These are phyloP conservation scores for Erpetoichthys calabaricus DNA, from an alignment of 2,797 vertebrate genomes.

Conservation along the genomic window DNA sequence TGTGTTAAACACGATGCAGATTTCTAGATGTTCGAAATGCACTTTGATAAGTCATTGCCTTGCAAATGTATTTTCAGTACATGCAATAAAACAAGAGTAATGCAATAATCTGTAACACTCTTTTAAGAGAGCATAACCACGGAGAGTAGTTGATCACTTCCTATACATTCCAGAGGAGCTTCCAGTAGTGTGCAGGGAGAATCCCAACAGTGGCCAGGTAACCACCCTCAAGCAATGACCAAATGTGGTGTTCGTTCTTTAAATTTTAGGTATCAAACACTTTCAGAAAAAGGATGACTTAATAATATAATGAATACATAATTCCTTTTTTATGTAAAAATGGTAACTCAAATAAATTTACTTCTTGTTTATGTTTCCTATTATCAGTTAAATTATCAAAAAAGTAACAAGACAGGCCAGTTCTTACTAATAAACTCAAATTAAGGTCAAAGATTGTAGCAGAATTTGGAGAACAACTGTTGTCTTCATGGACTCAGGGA, in stretches of 20 bases:
- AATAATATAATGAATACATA: too few species aligned
- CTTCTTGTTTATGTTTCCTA: too few species aligned
- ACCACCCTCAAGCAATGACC: background rate
- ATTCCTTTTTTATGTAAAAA: too few species aligned
- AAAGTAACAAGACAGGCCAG: too few species aligned
- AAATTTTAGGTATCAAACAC: background rate
- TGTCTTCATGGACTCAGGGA: too few species aligned
- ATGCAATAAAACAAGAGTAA: background rate
- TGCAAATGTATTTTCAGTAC: background rate
- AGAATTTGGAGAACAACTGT: too few species aligned
- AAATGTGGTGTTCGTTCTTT: background rate
- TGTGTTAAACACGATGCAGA: background rate
- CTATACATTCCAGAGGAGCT: background rate
- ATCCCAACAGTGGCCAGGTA: background rate
- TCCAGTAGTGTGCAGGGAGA: background rate
- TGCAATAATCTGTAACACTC: background rate
- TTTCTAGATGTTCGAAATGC: background rate
- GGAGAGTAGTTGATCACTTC: background rate
- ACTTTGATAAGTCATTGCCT: background rate
- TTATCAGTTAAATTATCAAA: too few species aligned
- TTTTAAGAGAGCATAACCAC: background rate
- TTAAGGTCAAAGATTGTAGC: too few species aligned
- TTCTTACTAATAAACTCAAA: too few species aligned
- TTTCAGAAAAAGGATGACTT: too few species aligned
- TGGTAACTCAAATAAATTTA: too few species aligned